Evolutionary conservation across 2,113 vertebrate genomes (phyloP).

Genomic region (Pterophyllum scalare): DNA sequence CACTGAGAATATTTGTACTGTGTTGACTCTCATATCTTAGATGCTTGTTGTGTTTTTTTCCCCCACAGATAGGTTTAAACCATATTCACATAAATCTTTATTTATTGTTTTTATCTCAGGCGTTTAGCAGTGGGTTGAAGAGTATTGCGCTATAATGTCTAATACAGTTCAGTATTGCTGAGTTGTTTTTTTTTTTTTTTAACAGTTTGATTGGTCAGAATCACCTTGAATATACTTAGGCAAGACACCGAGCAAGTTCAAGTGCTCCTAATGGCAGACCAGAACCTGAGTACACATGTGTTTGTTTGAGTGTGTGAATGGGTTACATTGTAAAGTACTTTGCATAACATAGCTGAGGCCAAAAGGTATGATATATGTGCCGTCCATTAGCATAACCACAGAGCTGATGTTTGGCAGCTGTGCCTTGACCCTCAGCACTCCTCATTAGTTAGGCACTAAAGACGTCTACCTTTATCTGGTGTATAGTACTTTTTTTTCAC

Average conservation of each 20-base stretch:
- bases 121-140: background rate
- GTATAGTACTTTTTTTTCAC: too few species aligned
- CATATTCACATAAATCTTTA: background rate
- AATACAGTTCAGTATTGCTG: background rate
- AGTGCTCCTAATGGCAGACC: background rate
- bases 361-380: background rate
- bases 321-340: background rate
- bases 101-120: background rate
- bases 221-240: background rate
- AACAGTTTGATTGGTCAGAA: background rate
- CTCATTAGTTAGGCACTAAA: background rate
- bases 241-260: background rate
- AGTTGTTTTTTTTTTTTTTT: background rate
- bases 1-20: background rate
- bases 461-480: too few species aligned
- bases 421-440: background rate
- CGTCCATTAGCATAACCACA: background rate
- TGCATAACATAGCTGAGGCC: background rate
- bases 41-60: background rate
- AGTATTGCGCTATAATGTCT: background rate
- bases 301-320: background rate
- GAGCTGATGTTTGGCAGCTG: background rate
- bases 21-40: background rate
- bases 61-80: background rate
- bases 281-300: background rate